Percentiles rank a stretch among this genome's conserved stretches.
Evolutionary conservation across 2,888 invertebrate species (phyloP).

Genomic region (Habroteleia sp.): DNA sequence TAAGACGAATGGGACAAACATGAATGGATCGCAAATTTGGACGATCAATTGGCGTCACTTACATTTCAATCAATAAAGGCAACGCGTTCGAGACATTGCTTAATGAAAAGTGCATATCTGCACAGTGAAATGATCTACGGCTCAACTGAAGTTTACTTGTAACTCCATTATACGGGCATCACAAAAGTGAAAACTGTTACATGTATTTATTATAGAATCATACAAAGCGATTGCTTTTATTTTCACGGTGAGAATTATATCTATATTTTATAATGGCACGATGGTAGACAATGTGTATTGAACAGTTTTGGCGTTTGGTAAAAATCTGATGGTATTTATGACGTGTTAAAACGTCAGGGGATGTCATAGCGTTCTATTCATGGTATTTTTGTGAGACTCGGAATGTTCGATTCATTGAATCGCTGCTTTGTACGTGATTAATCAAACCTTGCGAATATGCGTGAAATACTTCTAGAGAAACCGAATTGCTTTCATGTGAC

Average conservation of each 20-base stretch:
- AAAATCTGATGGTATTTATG: slow-evolving; percentile 34
- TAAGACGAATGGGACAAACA: too few species aligned
- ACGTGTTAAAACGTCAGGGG: slow-evolving; percentile 34
- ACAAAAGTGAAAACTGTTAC: neutral
- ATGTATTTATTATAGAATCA: neutral
- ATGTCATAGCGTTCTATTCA: slow-evolving; percentile 26
- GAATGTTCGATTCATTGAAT: slow-evolving; percentile 35
- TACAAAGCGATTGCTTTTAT: neutral
- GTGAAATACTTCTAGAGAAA: slow-evolving; percentile 37
- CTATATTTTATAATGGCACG: slow-evolving; percentile 8
- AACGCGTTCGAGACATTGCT: neutral
- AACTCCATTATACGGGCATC: neutral
- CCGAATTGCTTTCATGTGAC: slow-evolving; percentile 34
- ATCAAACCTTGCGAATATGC: slow-evolving; percentile 36
- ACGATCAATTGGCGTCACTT: too few species aligned
- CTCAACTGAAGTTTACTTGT: neutral
- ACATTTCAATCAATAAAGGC: too few species aligned
- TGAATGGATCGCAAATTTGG: too few species aligned
- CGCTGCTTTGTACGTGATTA: slow-evolving; percentile 32
- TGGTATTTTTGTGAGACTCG: slow-evolving; percentile 36
- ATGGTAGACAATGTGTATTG: slow-evolving; percentile 13
- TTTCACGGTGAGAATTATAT: slow-evolving; percentile 13
- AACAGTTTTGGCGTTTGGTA: slow-evolving; percentile 21
- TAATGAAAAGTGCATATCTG: neutral
- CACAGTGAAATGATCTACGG: neutral